Evolutionary conservation across 2,888 invertebrate species (phyloP).

Genomic region (Drosophila diplacantha): DNA sequence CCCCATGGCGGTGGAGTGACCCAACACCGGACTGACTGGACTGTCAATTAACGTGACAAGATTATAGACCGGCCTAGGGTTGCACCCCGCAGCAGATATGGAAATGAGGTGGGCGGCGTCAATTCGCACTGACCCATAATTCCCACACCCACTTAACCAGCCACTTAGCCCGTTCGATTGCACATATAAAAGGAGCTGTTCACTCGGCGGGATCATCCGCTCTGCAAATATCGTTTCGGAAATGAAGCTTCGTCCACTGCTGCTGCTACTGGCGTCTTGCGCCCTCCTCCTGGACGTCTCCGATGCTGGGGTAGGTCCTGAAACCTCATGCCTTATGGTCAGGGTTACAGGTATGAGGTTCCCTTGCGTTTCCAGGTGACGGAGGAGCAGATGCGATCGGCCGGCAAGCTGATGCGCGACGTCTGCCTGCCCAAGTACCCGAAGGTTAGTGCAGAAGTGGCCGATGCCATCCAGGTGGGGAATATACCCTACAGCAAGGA

Average conservation of each 20-base stretch:
- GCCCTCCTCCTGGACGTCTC: not conserved
- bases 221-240: not conserved
- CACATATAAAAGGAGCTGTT: conserved; percentile 25
- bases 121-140: conserved; percentile 10
- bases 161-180: too few species aligned
- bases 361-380: conserved; percentile 64
- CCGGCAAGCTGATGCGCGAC: conserved; percentile 82
- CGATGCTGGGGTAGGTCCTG: conserved; percentile 14
- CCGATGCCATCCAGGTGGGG: conserved; percentile 69
- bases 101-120: conserved; percentile 1
- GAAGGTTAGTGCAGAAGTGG: conserved; percentile 68
- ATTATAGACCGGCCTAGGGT: conserved; percentile 7
- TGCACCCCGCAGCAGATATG: conserved; percentile 7
- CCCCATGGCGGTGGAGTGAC: not conserved
- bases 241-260: conserved; percentile 22
- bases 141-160: conserved; percentile 13
- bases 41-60: conserved; percentile 20
- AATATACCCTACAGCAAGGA: conserved; percentile 73
- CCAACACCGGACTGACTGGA: conserved; percentile 6
- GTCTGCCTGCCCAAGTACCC: conserved; percentile 82
- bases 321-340: not conserved
- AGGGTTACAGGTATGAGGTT: not conserved
- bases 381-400: conserved; percentile 81
- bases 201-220: not conserved
- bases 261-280: conserved; percentile 3